Percentiles rank a stretch among this genome's conserved stretches.
These are phyloP conservation scores for Drosophila cognata DNA, from an alignment of 2,888 invertebrate genomes.

Conservation along the genomic window DNA sequence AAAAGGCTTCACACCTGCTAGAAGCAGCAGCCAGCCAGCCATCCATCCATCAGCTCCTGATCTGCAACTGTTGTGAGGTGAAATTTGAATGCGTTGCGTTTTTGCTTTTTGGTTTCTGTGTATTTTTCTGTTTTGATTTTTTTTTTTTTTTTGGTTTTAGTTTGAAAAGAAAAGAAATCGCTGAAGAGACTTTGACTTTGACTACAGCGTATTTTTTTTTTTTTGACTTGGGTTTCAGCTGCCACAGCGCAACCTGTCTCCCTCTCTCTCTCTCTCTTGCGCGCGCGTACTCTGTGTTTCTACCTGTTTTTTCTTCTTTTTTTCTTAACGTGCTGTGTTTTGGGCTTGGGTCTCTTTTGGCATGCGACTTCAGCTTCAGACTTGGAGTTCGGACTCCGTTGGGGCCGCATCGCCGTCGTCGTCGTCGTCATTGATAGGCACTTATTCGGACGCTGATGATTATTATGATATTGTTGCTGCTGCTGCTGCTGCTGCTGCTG, in stretches of 20 bases:
- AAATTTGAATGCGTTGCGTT: constrained; percentile 64
- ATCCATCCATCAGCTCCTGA: constrained; percentile 44
- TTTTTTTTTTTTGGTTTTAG: constrained; percentile 21
- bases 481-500: constrained; percentile 39
- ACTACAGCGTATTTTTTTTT: constrained; percentile 17
- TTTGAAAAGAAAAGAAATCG: constrained; percentile 57
- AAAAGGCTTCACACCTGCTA: constrained; percentile 44
- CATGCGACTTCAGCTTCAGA: constrained; percentile 62
- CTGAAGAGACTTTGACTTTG: constrained; percentile 44
- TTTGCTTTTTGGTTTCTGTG: constrained; percentile 15
- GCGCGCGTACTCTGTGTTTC: constrained; percentile 11
- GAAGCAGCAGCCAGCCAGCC: constrained; percentile 21
- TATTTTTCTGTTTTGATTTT: neutral
- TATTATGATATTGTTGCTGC: constrained; percentile 73
- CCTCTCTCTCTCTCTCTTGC: constrained; percentile 2
- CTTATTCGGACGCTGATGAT: constrained; percentile 74
- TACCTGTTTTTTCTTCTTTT: constrained; percentile 55
- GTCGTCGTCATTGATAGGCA: constrained; percentile 80
- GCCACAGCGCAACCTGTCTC: constrained; percentile 38
- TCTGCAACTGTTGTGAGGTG: constrained; percentile 51
- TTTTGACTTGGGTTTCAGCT: constrained; percentile 49
- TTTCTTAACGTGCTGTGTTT: constrained; percentile 61
- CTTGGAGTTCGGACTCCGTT: constrained; percentile 55
- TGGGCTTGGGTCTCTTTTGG: constrained; percentile 66
- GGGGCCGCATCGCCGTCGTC: constrained; percentile 56